A percentile compares a stretch with the other conserved stretches of the same genome.
phyloP scores from a whole-genome alignment of 2,797 vertebrate genomes.

The Lycodopsis pacificus region DNA sequence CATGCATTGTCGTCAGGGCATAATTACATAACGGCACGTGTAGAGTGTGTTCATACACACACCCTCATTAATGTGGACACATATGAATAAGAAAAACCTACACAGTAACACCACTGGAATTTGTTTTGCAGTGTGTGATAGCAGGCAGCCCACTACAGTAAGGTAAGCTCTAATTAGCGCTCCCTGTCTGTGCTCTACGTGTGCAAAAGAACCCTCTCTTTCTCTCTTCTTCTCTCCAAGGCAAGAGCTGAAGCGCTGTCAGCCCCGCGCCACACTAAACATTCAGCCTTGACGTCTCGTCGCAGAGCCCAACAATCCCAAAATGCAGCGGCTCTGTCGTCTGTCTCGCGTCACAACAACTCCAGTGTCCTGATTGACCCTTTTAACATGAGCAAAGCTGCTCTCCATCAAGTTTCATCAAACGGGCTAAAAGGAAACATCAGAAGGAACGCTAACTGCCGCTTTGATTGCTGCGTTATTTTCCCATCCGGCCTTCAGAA shows the following conservation, averaged over 20 bases:
- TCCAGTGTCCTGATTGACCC: constrained; percentile 14
- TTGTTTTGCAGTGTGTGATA: constrained; percentile 20
- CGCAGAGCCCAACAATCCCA: constrained; percentile 21
- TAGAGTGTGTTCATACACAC: neutral
- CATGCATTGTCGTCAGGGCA: neutral
- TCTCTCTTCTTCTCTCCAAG: constrained; percentile 21
- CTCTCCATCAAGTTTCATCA: constrained; percentile 29
- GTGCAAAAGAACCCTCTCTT: constrained; percentile 12
- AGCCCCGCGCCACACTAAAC: constrained; percentile 4
- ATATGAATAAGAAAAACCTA: constrained; percentile 7
- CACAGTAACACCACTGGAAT: constrained; percentile 22
- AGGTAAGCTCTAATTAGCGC: constrained; percentile 49
- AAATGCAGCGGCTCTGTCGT: neutral
- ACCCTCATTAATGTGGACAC: neutral
- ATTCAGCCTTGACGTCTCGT: constrained; percentile 42
- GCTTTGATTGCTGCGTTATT: constrained; percentile 29
- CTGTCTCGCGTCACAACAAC: neutral
- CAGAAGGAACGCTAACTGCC: constrained; percentile 1
- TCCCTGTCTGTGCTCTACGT: constrained; percentile 32
- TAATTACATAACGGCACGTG: constrained; percentile 1
- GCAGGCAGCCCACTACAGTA: constrained; percentile 9
- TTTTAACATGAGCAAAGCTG: neutral
- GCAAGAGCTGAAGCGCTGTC: neutral
- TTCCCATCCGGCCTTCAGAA: constrained; percentile 23
- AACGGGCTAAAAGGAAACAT: constrained; percentile 3